Evolutionary conservation across 2,888 invertebrate species (phyloP).

Genomic region (Lumbricus terrestris): DNA sequence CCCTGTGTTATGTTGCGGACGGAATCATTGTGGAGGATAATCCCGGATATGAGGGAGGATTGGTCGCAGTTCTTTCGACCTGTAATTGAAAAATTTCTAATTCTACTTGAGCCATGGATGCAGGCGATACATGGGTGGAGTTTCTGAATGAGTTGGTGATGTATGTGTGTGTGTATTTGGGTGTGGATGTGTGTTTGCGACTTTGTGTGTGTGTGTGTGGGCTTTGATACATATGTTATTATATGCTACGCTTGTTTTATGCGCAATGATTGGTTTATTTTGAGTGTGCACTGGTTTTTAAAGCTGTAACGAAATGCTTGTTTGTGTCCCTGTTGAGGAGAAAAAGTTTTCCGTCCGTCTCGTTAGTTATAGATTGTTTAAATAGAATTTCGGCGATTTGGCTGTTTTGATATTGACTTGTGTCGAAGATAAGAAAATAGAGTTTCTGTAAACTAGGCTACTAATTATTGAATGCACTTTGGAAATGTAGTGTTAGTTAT

Average conservation of each 20-base stretch:
- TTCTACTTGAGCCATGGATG: not conserved
- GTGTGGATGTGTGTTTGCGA: too few species aligned
- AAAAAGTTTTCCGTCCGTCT: not conserved
- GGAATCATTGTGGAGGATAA: not conserved
- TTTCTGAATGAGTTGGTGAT: not conserved
- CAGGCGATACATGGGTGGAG: not conserved
- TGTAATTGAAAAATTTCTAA: conserved; percentile 11
- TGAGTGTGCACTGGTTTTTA: not conserved
- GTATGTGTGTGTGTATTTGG: too few species aligned
- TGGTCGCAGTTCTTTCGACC: not conserved
- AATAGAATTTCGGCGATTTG: not conserved
- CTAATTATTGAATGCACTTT: not conserved
- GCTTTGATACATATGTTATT: not conserved
- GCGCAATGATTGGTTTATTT: not conserved
- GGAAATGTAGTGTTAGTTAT: too few species aligned
- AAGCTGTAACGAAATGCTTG: not conserved
- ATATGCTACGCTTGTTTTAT: not conserved
- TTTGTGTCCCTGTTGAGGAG: not conserved
- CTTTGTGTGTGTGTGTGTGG: not conserved
- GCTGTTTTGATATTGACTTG: not conserved
- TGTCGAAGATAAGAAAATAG: too few species aligned
- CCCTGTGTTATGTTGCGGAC: not conserved
- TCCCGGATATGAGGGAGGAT: conserved; percentile 5
- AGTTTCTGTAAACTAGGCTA: not conserved
- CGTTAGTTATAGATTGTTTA: not conserved